A percentile compares a stretch with the other conserved stretches of the same genome.
phyloP scores from a whole-genome alignment of 2,113 vertebrate genomes.

The rabbit (Oryctolagus cuniculus) region mOryCun1.1 NC_091434.1:65663501-65664000 shows the following conservation, averaged over 20 bases:
- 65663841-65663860: conserved; percentile 60
- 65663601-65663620: neutral
- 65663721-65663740: conserved; percentile 7
- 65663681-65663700: neutral
- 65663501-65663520: conserved; percentile 3
- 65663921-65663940: conserved; percentile 83
- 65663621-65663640: neutral
- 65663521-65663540: neutral
- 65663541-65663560: neutral
- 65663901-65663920: conserved; percentile 81
- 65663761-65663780: conserved; percentile 14
- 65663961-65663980: conserved; percentile 81
- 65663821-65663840: conserved; percentile 25
- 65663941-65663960: conserved; percentile 79
- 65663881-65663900: conserved; percentile 79
- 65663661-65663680: neutral
- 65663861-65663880: conserved; percentile 74
- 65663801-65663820: neutral
- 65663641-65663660: neutral
- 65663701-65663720: neutral
- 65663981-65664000: conserved; percentile 80
- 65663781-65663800: neutral
- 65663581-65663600: neutral
- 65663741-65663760: neutral
- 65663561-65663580: neutral